Percentiles rank a stretch among this genome's conserved stretches.
Evolutionary conservation across 2,888 invertebrate species (phyloP).

Genomic region (Anthophora plumipes): DNA sequence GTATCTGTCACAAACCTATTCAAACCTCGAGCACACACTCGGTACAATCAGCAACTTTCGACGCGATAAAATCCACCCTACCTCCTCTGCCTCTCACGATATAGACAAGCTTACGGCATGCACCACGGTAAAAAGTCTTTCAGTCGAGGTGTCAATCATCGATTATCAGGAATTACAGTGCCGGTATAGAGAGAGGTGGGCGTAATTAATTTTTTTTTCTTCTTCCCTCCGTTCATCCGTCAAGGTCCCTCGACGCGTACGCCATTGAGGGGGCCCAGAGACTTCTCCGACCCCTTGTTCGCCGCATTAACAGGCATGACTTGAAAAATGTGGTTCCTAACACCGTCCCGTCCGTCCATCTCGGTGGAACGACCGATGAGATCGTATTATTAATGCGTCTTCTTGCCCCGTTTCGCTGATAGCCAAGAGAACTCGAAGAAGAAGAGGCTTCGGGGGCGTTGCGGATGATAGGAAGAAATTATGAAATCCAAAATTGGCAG

Average conservation of each 20-base stretch:
- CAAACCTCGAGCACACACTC: no score
- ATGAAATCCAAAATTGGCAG: constrained; percentile 66
- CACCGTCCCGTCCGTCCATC: constrained; percentile 74
- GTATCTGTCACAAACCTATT: background rate
- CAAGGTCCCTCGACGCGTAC: constrained; percentile 67
- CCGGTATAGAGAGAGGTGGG: constrained; percentile 25
- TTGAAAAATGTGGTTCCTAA: constrained; percentile 83
- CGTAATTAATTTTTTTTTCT: constrained; percentile 67
- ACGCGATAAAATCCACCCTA: background rate
- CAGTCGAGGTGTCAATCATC: constrained; percentile 31
- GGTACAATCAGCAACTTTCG: background rate
- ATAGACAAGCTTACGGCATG: background rate
- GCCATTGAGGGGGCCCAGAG: constrained; percentile 61
- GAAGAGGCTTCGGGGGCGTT: constrained; percentile 26
- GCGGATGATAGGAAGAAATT: constrained; percentile 60
- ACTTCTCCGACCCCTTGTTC: constrained; percentile 71
- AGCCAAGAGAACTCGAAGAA: constrained; percentile 63
- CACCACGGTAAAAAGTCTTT: constrained; percentile 17
- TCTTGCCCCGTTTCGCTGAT: constrained; percentile 79
- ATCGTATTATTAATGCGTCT: constrained; percentile 82
- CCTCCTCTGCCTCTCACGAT: background rate
- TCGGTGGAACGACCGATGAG: constrained; percentile 77
- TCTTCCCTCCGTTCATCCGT: background rate
- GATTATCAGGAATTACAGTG: constrained; percentile 59
- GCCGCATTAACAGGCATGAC: constrained; percentile 83